Conservation (phyloP, 2,888 invertebrate species). For the Cantharis rustica region DNA sequence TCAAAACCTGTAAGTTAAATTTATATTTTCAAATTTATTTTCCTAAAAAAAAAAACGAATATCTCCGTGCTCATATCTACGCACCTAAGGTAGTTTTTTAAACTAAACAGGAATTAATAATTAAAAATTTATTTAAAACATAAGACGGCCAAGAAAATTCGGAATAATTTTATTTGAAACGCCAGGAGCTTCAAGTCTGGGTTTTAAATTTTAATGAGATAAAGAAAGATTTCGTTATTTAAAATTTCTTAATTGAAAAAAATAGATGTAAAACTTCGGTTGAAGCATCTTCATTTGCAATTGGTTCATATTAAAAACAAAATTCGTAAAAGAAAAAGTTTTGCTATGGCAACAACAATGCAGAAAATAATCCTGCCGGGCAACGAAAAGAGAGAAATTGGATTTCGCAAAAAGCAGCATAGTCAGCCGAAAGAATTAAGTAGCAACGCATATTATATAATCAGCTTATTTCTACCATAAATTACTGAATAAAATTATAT, state of each 20-base stretch:
- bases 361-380: too few relatives aligned
- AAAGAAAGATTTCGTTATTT: background rate
- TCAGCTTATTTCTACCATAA: too few relatives aligned
- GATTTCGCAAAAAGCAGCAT: too few relatives aligned
- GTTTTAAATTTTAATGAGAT: background rate
- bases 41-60: background rate
- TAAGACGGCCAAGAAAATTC: background rate
- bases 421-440: too few relatives aligned
- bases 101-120: background rate
- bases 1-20: background rate
- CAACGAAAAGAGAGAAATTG: too few relatives aligned
- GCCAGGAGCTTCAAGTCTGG: background rate
- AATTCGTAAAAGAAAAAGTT: too few relatives aligned
- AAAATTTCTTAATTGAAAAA: background rate
- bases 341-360: too few relatives aligned
- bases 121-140: background rate
- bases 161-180: background rate
- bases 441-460: too few relatives aligned
- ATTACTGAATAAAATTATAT: too few relatives aligned
- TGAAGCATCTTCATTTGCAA: background rate
- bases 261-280: background rate
- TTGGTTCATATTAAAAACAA: background rate
- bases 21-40: background rate
- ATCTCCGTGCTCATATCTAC: background rate
- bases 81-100: background rate